Evolutionary conservation across 1,140 invertebrate genomes (phyloP).

Genomic region (Stratiolaelaps scimitus): DNA sequence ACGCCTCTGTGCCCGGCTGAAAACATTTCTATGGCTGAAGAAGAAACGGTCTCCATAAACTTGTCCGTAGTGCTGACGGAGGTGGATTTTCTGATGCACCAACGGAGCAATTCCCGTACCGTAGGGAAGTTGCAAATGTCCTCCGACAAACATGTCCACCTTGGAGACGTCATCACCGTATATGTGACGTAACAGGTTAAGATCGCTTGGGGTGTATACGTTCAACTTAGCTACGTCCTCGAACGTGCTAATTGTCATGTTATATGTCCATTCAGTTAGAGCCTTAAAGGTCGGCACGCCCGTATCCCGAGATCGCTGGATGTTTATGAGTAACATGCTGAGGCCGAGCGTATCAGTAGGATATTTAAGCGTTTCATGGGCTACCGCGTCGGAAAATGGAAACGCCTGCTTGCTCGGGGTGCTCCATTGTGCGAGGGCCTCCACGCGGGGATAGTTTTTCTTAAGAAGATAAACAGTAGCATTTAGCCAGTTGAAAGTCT

Average conservation of each 20-base stretch:
- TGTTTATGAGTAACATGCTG: neutral
- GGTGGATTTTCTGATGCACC: neutral
- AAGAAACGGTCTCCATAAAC: slow-evolving; percentile 2
- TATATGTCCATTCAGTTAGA: neutral
- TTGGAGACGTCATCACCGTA: neutral
- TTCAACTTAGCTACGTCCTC: neutral
- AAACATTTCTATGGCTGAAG: neutral
- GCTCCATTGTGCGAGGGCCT: neutral
- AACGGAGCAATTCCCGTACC: neutral
- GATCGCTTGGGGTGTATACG: neutral
- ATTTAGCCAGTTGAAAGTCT: neutral
- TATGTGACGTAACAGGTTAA: neutral
- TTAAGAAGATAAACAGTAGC: neutral
- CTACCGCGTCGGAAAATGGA: neutral
- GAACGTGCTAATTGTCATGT: neutral
- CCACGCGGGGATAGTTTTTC: neutral
- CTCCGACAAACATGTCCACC: neutral
- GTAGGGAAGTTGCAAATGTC: neutral
- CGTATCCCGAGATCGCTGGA: neutral
- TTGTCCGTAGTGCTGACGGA: neutral
- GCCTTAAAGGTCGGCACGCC: neutral
- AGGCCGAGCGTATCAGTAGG: neutral
- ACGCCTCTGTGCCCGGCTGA: neutral
- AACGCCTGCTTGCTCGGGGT: neutral
- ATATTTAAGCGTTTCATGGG: neutral